Percentiles rank a stretch among this genome's conserved stretches.
phyloP scores from a whole-genome alignment of 2,888 invertebrate species.

The Reticulitermes lucifugus region DNA sequence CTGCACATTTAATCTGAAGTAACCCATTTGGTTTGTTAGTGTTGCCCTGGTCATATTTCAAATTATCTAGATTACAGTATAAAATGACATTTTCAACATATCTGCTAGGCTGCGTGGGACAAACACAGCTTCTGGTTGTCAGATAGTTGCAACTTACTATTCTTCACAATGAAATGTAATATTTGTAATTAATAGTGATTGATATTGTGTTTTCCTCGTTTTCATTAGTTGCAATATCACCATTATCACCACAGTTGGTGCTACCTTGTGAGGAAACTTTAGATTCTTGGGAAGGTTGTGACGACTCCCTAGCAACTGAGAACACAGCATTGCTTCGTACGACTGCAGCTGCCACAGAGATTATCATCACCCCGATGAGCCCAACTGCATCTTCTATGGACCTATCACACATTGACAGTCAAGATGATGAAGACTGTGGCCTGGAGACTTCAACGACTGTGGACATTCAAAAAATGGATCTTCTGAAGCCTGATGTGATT shows the following conservation, averaged over 20 bases:
- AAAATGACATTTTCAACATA: too few relatives aligned
- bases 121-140: too few relatives aligned
- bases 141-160: too few relatives aligned
- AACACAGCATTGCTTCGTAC: slow-evolving; percentile 68
- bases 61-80: too few relatives aligned
- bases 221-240: slow-evolving; percentile 27
- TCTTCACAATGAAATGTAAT: too few relatives aligned
- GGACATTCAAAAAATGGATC: slow-evolving; percentile 52
- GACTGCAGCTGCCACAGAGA: slow-evolving; percentile 65
- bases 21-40: too few relatives aligned
- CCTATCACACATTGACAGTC: slow-evolving; percentile 43
- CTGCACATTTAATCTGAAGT: too few relatives aligned
- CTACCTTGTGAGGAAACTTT: slow-evolving; percentile 22
- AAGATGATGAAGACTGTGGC: slow-evolving; percentile 34
- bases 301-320: slow-evolving; percentile 58
- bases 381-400: slow-evolving; percentile 47
- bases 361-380: slow-evolving; percentile 60
- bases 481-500: slow-evolving; percentile 49
- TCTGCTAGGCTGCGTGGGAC: too few relatives aligned
- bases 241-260: slow-evolving; percentile 26
- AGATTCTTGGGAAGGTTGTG: slow-evolving; percentile 42
- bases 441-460: slow-evolving; percentile 43
- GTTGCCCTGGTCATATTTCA: too few relatives aligned
- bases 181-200: too few relatives aligned
- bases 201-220: background rate